phyloP scores from a whole-genome alignment of 2,113 vertebrate genomes.

The Forbesichthys agassizii region DNA sequence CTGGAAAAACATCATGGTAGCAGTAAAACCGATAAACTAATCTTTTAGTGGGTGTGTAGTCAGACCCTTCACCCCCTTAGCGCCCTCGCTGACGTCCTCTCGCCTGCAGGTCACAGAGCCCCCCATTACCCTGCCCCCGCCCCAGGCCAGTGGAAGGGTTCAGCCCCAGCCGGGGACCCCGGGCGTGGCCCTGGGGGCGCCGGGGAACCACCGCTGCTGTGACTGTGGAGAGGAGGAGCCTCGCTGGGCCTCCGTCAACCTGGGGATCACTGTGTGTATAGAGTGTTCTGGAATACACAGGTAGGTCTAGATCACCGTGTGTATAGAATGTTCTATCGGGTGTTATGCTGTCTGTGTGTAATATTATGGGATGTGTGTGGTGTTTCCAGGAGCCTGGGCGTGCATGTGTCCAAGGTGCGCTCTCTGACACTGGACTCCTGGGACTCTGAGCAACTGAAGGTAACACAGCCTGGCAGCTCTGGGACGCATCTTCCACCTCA shows the following conservation, averaged over 20 bases:
- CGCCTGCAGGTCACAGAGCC: too few species aligned
- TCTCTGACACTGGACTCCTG: slow-evolving; percentile 81
- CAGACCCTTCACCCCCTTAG: too few species aligned
- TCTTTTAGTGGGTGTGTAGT: too few species aligned
- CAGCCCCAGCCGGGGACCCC: slow-evolving; percentile 24
- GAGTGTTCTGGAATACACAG: slow-evolving; percentile 81
- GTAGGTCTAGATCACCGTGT: slow-evolving; percentile 38
- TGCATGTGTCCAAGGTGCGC: slow-evolving; percentile 79
- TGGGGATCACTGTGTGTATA: slow-evolving; percentile 79
- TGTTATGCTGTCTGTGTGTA: background rate
- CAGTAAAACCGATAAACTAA: too few species aligned
- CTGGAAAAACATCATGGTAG: too few species aligned
- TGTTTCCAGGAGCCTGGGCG: slow-evolving; percentile 75
- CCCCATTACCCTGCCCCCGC: background rate
- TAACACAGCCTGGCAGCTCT: slow-evolving; percentile 21
- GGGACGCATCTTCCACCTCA: background rate
- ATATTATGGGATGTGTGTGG: background rate
- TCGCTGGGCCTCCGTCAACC: slow-evolving; percentile 79
- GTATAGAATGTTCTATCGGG: background rate
- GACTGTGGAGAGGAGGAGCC: slow-evolving; percentile 76
- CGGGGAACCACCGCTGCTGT: slow-evolving; percentile 75
- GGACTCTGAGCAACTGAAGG: slow-evolving; percentile 80
- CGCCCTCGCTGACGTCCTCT: too few species aligned
- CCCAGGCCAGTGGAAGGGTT: background rate
- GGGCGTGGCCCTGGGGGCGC: slow-evolving; percentile 54